These are phyloP conservation scores for Drosophila stalkeri DNA, from an alignment of 2,888 invertebrate species.

Conservation along the genomic window DNA sequence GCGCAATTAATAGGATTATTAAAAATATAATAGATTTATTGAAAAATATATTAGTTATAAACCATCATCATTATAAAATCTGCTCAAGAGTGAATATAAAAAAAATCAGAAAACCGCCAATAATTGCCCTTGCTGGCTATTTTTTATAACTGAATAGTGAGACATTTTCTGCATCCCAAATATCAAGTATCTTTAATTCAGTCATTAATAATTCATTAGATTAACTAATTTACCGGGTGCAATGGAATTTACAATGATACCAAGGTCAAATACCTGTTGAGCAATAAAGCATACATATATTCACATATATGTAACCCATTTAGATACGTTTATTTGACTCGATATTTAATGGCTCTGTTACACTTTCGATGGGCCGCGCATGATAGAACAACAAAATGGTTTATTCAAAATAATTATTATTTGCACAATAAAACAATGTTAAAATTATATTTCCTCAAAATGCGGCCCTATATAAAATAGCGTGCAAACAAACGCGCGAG, in stretches of 20 bases:
- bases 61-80: constrained; percentile 2
- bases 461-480: constrained; percentile 53
- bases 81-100: constrained; percentile 4
- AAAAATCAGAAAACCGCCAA: background rate
- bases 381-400: constrained; percentile 65
- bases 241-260: constrained; percentile 8
- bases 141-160: background rate
- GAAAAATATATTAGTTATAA: constrained; percentile 8
- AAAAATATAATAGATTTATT: constrained; percentile 13
- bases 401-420: constrained; percentile 68
- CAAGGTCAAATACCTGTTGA: constrained; percentile 32
- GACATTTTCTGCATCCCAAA: background rate
- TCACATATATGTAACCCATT: constrained; percentile 9
- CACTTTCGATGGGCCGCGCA: constrained; percentile 38
- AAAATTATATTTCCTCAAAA: constrained; percentile 63
- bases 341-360: constrained; percentile 32
- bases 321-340: constrained; percentile 6
- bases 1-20: constrained; percentile 12
- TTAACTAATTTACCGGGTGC: constrained; percentile 1
- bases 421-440: constrained; percentile 66
- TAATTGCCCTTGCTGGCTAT: background rate
- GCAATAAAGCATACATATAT: background rate
- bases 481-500: constrained; percentile 64
- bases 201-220: background rate
- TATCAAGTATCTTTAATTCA: background rate